phyloP scores from a whole-genome alignment of 2,113 vertebrate genomes.

The Tyrannus savana region DNA sequence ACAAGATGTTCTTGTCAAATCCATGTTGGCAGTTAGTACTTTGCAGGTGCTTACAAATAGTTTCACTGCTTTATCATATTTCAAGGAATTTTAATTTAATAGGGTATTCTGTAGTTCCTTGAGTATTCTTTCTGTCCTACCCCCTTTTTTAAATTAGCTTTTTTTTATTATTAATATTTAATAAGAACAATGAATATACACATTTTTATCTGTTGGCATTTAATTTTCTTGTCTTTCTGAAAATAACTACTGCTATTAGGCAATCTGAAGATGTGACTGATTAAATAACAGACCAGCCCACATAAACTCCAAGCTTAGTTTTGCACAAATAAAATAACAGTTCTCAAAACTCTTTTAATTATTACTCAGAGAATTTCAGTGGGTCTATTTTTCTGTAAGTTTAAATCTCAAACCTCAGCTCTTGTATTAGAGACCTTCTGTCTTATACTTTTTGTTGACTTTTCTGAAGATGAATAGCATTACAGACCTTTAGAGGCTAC shows the following conservation, averaged over 20 bases:
- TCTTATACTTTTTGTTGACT: neutral
- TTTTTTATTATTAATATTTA: too few species aligned
- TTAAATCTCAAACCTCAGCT: neutral
- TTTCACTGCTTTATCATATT: neutral
- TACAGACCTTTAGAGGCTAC: neutral
- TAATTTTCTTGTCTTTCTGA: neutral
- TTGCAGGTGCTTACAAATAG: neutral
- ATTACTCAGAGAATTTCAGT: neutral
- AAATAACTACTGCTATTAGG: neutral
- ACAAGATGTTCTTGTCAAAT: neutral
- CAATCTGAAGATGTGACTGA: neutral
- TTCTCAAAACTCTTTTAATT: neutral
- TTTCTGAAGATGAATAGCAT: neutral
- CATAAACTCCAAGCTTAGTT: neutral
- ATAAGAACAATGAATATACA: neutral
- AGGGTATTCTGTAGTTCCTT: neutral
- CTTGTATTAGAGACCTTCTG: neutral
- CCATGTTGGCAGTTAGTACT: neutral
- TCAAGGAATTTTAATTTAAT: neutral
- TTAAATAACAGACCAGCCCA: neutral
- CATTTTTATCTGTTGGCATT: neutral
- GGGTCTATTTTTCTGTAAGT: neutral
- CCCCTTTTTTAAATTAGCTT: fast-evolving
- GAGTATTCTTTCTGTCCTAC: neutral
- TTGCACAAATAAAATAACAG: neutral